Percentiles rank a stretch among this genome's conserved stretches.
phyloP scores from a whole-genome alignment of 2,797 vertebrate species.

The Syndactyla subalaris region DNA sequence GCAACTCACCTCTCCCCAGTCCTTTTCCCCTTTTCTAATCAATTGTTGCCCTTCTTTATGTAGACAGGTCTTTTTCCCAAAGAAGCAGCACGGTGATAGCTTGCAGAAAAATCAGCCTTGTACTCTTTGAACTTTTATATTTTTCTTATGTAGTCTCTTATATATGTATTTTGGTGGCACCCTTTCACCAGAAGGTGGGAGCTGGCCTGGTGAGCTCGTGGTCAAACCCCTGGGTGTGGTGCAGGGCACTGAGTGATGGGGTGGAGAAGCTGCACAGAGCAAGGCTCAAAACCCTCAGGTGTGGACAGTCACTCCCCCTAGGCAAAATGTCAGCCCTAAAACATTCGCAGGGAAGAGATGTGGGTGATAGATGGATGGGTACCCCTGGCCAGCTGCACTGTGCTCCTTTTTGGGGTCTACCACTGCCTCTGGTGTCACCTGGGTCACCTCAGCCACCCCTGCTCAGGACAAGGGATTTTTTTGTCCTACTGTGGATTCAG shows the following conservation, averaged over 20 bases:
- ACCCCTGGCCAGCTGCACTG: fast-evolving
- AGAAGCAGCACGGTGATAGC: neutral
- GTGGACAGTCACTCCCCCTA: neutral
- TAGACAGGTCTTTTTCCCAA: neutral
- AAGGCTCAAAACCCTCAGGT: neutral
- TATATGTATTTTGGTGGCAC: neutral
- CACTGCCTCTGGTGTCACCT: neutral
- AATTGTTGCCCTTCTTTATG: neutral
- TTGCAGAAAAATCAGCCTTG: neutral
- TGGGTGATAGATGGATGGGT: neutral
- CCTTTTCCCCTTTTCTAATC: neutral
- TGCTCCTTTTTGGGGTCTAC: neutral
- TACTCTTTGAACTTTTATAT: neutral
- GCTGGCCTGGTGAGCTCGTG: fast-evolving
- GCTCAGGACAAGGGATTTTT: neutral
- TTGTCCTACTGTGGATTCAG: neutral
- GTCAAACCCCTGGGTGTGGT: neutral
- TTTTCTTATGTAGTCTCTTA: neutral
- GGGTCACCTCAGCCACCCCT: neutral
- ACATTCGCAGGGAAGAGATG: neutral
- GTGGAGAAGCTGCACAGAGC: neutral
- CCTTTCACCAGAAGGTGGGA: fast-evolving
- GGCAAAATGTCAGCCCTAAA: neutral
- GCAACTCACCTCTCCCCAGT: neutral
- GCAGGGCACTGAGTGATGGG: fast-evolving